Conservation (phyloP, 2,797 vertebrate genomes). For the Neopelma chrysocephalum region DNA sequence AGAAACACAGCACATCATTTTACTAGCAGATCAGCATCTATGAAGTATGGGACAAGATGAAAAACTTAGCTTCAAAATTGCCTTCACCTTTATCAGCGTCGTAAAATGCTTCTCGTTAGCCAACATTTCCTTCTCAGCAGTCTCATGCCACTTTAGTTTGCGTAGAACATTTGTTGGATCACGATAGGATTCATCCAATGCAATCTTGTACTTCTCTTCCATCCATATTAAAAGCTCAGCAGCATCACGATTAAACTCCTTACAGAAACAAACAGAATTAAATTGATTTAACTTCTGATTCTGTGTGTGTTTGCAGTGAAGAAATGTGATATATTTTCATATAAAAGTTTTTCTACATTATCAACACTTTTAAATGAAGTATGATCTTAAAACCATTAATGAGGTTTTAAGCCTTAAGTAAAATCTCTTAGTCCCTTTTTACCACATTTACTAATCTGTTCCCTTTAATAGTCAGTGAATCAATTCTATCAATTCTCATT, state of each 20-base stretch:
- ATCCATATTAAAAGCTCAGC: conserved; percentile 88
- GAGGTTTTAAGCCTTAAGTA: neutral
- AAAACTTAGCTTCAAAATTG: neutral
- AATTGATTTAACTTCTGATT: neutral
- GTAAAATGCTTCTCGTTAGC: conserved; percentile 81
- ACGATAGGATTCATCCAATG: conserved; percentile 82
- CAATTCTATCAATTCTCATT: neutral
- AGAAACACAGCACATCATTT: neutral
- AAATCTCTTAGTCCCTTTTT: neutral
- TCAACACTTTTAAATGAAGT: neutral
- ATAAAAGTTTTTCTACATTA: neutral
- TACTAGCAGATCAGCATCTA: neutral
- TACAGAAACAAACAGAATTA: neutral
- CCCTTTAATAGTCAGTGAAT: neutral
- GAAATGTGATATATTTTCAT: neutral
- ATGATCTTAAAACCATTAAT: neutral
- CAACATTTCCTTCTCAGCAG: conserved; percentile 84
- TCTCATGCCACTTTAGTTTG: conserved; percentile 85
- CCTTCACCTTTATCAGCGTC: conserved; percentile 79
- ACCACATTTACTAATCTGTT: neutral
- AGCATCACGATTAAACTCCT: conserved; percentile 86
- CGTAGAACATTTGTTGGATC: conserved; percentile 81
- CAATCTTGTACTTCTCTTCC: conserved; percentile 86
- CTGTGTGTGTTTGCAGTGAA: neutral
- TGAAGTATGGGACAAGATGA: neutral